Conservation (phyloP, 2,888 invertebrate genomes). For the Mesochorus sp. region DNA sequence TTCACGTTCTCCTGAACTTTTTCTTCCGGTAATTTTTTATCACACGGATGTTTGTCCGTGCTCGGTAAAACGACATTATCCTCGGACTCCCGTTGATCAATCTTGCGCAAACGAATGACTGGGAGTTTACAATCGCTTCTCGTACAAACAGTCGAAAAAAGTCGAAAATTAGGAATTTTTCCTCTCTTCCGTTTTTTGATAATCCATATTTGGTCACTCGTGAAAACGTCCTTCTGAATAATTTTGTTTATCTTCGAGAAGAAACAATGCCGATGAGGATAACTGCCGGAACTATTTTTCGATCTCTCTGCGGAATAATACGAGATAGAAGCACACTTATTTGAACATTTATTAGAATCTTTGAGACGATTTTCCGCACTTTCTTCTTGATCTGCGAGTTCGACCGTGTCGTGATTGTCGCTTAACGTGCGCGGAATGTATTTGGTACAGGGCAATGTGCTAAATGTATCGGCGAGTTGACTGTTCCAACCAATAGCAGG, state of each 20-base stretch:
- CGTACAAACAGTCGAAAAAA: slow-evolving; percentile 35
- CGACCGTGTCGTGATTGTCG: slow-evolving; percentile 25
- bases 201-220: slow-evolving; percentile 62
- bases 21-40: neutral
- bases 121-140: slow-evolving; percentile 59
- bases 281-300: slow-evolving; percentile 33
- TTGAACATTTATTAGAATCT: neutral
- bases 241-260: slow-evolving; percentile 41
- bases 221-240: slow-evolving; percentile 41
- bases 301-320: slow-evolving; percentile 58
- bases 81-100: slow-evolving; percentile 10
- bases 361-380: neutral
- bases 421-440: slow-evolving; percentile 11
- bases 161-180: neutral
- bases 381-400: slow-evolving; percentile 32
- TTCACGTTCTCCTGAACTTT: neutral
- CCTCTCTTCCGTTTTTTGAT: slow-evolving; percentile 62
- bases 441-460: slow-evolving; percentile 18
- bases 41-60: neutral
- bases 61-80: neutral
- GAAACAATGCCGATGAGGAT: slow-evolving; percentile 60
- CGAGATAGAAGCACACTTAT: slow-evolving; percentile 37
- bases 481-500: slow-evolving; percentile 25
- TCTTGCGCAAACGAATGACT: slow-evolving; percentile 54
- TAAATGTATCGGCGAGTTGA: slow-evolving; percentile 12